These are phyloP conservation scores for Echiichthys vipera DNA, from an alignment of 2,797 vertebrate species.

Conservation along the genomic window DNA sequence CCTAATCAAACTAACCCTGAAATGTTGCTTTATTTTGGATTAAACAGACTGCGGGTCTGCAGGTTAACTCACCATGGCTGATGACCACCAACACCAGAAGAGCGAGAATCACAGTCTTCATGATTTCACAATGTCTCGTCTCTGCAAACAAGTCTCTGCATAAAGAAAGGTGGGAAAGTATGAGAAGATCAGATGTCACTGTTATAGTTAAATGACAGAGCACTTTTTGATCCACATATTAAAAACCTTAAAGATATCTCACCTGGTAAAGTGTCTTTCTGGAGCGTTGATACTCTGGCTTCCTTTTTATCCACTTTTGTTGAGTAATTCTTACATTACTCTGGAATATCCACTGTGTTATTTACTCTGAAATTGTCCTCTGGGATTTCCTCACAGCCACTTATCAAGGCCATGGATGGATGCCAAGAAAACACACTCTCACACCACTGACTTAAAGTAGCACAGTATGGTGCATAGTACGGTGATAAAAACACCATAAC, in stretches of 20 bases:
- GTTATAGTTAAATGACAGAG: neutral
- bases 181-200: neutral
- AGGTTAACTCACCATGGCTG: constrained; percentile 49
- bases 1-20: no score
- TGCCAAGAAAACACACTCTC: neutral
- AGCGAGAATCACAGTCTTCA: constrained; percentile 53
- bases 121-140: constrained; percentile 23
- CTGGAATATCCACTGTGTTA: no score
- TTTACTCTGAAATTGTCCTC: neutral
- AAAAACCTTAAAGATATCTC: neutral
- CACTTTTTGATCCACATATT: rapidly evolving
- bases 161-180: neutral
- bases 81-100: constrained; percentile 42
- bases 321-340: neutral
- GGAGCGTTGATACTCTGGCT: neutral
- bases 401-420: no score
- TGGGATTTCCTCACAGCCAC: neutral
- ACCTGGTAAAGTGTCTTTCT: neutral
- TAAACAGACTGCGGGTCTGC: no score
- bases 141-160: neutral
- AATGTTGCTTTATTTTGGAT: no score
- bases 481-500: neutral
- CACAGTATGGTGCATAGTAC: neutral
- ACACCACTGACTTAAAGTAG: neutral
- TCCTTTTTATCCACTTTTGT: constrained; percentile 1